These are phyloP conservation scores for Rallus limicola DNA, from an alignment of 2,113 vertebrate species.

Conservation along the genomic window DNA sequence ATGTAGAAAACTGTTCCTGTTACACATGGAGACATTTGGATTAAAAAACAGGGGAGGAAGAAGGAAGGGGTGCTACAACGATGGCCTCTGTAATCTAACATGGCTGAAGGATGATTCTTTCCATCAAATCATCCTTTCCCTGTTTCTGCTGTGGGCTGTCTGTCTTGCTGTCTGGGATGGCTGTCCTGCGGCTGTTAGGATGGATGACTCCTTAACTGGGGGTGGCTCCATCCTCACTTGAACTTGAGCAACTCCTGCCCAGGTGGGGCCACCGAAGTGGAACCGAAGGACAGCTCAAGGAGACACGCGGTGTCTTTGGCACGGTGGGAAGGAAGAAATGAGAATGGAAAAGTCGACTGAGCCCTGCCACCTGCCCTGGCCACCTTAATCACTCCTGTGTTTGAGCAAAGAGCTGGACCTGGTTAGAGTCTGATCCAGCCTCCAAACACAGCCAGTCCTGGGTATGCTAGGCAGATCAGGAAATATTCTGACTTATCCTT, in stretches of 20 bases:
- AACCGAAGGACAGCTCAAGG: not conserved
- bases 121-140: not conserved
- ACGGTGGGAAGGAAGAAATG: not conserved
- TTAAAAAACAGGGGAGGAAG: not conserved
- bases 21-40: not conserved
- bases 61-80: fast-evolving
- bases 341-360: not conserved
- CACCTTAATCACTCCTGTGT: not conserved
- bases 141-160: not conserved
- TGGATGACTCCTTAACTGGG: not conserved
- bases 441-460: not conserved
- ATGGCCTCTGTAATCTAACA: not conserved
- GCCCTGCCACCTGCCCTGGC: not conserved
- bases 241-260: not conserved
- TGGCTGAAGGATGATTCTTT: not conserved
- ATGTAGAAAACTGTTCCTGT: not conserved
- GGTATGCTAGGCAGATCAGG: not conserved
- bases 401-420: not conserved
- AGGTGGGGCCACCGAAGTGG: not conserved
- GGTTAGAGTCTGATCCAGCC: not conserved
- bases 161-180: not conserved
- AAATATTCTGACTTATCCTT: not conserved
- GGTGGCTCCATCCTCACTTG: not conserved
- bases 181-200: not conserved
- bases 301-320: not conserved